phyloP scores from a whole-genome alignment of 2,888 invertebrate species.

The Rhorus exstirpatorius region DNA sequence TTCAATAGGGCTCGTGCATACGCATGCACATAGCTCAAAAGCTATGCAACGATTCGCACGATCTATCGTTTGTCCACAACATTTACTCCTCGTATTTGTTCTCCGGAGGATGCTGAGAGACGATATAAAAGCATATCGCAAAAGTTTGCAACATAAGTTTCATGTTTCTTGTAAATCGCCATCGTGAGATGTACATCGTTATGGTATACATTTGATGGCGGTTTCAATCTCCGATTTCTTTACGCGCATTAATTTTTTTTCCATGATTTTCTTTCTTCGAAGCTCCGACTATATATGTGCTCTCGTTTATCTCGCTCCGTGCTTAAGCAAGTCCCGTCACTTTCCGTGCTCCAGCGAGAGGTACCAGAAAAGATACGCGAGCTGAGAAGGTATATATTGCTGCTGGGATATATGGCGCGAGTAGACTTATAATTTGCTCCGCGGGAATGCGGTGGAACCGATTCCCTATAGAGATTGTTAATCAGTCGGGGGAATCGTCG shows the following conservation, averaged over 20 bases:
- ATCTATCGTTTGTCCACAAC: too few species aligned
- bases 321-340: constrained; percentile 50
- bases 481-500: constrained; percentile 31
- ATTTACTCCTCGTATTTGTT: too few species aligned
- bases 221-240: constrained; percentile 44
- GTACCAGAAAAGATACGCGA: constrained; percentile 22
- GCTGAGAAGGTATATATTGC: constrained; percentile 16
- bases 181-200: constrained; percentile 24
- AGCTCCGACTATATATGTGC: not conserved
- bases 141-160: too few species aligned
- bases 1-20: too few species aligned
- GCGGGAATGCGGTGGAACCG: constrained; percentile 35
- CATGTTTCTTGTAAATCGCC: constrained; percentile 21
- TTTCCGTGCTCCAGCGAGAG: constrained; percentile 16
- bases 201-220: constrained; percentile 19
- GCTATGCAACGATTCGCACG: too few species aligned
- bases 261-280: not conserved
- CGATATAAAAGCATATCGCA: too few species aligned
- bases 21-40: too few species aligned
- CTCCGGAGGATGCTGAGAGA: too few species aligned
- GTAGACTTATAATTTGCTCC: constrained; percentile 56
- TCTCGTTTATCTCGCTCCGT: constrained; percentile 44
- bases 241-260: not conserved
- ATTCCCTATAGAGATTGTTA: constrained; percentile 56
- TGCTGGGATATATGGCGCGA: constrained; percentile 38